A percentile compares a stretch with the other conserved stretches of the same genome.
These are phyloP conservation scores for Petrosia ficiformis DNA, from an alignment of 37 sponge, comb jelly and placozoan genomes.

Conservation along the genomic window DNA sequence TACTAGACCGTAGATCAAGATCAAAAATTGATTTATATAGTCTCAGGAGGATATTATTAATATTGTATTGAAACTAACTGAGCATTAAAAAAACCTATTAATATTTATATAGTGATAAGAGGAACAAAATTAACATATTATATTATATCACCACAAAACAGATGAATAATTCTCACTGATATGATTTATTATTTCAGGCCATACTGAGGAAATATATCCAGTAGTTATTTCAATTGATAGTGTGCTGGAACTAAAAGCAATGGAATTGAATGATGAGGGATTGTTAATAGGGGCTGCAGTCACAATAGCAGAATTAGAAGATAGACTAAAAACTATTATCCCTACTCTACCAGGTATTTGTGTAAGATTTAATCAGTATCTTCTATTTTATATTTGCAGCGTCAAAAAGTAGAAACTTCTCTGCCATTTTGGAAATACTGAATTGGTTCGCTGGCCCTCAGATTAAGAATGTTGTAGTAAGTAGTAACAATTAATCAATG, in stretches of 20 bases:
- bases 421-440: conserved; percentile 63
- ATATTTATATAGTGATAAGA: too few relatives aligned
- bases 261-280: conserved; percentile 34
- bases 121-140: too few relatives aligned
- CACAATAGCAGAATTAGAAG: conserved; percentile 22
- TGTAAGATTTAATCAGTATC: not conserved
- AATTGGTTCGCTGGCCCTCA: conserved; percentile 59
- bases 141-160: too few relatives aligned
- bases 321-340: conserved; percentile 20
- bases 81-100: too few relatives aligned
- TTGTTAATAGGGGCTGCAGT: conserved; percentile 52
- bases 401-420: conserved; percentile 30
- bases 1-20: too few relatives aligned
- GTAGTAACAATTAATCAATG: not conserved
- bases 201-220: too few relatives aligned
- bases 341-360: conserved; percentile 25
- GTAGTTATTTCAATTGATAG: conserved; percentile 36
- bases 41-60: too few relatives aligned
- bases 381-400: not conserved
- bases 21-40: too few relatives aligned
- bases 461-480: conserved; percentile 64
- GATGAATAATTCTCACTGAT: too few relatives aligned
- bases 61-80: too few relatives aligned
- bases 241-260: conserved; percentile 37
- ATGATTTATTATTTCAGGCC: too few relatives aligned